A percentile compares a stretch with the other conserved stretches of the same genome.
phyloP scores from a whole-genome alignment of 1,140 invertebrate genomes.

The Drosophila bocki region DNA sequence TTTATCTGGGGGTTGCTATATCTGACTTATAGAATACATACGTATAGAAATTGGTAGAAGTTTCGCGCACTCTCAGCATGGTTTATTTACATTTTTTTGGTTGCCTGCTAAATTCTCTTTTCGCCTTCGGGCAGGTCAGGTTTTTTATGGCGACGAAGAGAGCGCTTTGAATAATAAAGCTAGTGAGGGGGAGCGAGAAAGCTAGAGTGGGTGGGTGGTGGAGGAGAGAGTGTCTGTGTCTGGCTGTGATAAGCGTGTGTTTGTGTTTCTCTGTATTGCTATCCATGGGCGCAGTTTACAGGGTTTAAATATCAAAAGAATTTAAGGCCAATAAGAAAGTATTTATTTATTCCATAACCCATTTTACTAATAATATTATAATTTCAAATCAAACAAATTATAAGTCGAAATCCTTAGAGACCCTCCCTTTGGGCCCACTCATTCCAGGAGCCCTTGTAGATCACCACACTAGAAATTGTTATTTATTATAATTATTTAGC shows the following conservation, averaged over 20 bases:
- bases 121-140: constrained; percentile 47
- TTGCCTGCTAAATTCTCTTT: background rate
- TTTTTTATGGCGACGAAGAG: constrained; percentile 10
- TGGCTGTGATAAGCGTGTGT: background rate
- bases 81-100: constrained; percentile 32
- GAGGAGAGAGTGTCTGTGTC: constrained; percentile 6
- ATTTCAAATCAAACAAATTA: constrained; percentile 6
- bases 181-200: background rate
- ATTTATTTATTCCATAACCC: constrained; percentile 24
- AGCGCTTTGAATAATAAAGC: background rate
- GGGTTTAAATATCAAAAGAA: background rate
- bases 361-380: background rate
- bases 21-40: background rate
- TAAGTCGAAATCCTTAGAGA: background rate
- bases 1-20: constrained; percentile 12
- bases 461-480: constrained; percentile 89
- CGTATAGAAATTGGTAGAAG: constrained; percentile 16
- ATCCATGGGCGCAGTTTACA: constrained; percentile 3
- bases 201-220: background rate
- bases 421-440: constrained; percentile 87
- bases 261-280: background rate
- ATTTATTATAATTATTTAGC: constrained; percentile 79
- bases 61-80: constrained; percentile 6
- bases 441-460: constrained; percentile 95
- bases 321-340: background rate